Evolutionary conservation across 1,140 invertebrate genomes (phyloP).

Genomic region (Musca domestica): DNA sequence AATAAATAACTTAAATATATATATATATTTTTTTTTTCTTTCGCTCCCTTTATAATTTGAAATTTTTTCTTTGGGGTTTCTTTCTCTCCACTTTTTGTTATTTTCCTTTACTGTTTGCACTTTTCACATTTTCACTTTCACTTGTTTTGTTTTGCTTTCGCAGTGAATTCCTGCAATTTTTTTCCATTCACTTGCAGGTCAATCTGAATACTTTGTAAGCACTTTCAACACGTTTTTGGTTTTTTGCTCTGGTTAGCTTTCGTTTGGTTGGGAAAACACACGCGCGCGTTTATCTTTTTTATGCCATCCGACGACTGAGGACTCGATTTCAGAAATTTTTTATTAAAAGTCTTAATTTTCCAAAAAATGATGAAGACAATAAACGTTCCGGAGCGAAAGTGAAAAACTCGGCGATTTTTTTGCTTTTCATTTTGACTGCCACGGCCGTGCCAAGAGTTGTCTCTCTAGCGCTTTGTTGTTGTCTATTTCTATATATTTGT

Average conservation of each 20-base stretch:
- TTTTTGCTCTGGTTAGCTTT: too few relatives aligned
- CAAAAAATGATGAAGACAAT: slow-evolving; percentile 8
- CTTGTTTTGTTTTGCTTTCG: not conserved
- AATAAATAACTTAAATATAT: too few relatives aligned
- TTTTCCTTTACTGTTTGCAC: not conserved
- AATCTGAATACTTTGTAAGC: too few relatives aligned
- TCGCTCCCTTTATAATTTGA: not conserved
- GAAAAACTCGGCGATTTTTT: not conserved
- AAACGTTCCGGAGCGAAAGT: slow-evolving; percentile 1
- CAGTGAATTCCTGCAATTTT: not conserved
- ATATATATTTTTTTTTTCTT: too few relatives aligned
- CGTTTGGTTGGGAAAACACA: not conserved
- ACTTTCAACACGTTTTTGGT: not conserved
- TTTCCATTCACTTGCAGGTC: not conserved
- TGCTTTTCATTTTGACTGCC: not conserved
- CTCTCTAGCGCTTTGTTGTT: not conserved
- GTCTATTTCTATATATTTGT: slow-evolving; percentile 14
- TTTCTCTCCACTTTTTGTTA: not conserved
- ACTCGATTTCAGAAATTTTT: slow-evolving; percentile 13
- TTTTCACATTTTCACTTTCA: not conserved
- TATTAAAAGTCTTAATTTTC: slow-evolving; percentile 17
- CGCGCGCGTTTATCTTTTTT: slow-evolving; percentile 14
- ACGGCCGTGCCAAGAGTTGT: not conserved
- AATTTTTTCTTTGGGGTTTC: not conserved
- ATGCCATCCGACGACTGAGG: slow-evolving; percentile 19